phyloP scores from a whole-genome alignment of 2,113 vertebrate genomes.

The Alligator sinensis region DNA sequence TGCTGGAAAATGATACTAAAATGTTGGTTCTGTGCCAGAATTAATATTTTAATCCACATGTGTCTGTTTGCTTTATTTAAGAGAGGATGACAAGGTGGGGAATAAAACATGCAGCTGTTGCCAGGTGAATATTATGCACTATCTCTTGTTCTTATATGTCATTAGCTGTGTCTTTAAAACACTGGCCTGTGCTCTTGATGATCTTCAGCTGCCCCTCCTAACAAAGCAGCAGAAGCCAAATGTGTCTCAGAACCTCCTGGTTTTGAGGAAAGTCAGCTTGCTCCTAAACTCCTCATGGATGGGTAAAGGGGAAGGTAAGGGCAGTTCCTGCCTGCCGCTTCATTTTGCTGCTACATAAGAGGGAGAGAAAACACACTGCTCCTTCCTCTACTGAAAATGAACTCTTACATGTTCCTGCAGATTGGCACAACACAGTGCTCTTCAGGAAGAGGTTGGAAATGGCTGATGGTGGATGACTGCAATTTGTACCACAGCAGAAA shows the following conservation, averaged over 20 bases:
- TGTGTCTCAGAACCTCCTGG: neutral
- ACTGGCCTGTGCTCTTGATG: neutral
- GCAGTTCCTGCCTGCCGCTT: neutral
- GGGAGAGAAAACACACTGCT: neutral
- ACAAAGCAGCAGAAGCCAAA: neutral
- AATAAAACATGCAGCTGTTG: neutral
- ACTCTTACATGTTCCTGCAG: neutral
- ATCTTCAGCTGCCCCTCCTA: neutral
- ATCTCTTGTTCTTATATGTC: neutral
- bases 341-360: neutral
- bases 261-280: neutral
- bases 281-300: neutral
- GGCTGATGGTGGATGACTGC: neutral
- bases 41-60: constrained; percentile 56
- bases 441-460: neutral
- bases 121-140: neutral
- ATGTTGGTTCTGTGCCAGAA: constrained; percentile 50
- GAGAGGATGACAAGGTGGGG: neutral
- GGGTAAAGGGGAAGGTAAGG: neutral
- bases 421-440: neutral
- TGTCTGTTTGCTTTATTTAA: neutral
- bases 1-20: constrained; percentile 52
- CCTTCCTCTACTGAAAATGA: neutral
- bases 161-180: neutral
- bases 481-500: neutral